phyloP scores from a whole-genome alignment of 2,888 invertebrate species.

The Polyommatus icarus region DNA sequence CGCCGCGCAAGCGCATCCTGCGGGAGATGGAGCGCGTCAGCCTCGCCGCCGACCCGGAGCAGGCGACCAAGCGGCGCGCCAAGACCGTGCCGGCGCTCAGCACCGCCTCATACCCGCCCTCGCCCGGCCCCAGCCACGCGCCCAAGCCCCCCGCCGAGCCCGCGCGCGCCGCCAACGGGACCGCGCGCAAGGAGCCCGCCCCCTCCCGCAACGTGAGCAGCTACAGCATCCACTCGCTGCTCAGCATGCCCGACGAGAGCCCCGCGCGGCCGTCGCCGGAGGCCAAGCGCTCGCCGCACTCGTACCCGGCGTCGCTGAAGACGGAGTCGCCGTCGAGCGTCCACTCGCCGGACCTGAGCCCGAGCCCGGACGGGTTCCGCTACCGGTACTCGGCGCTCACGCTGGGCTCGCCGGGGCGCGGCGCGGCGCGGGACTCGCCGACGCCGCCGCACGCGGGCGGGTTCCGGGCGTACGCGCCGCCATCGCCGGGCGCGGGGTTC shows the following conservation, averaged over 20 bases:
- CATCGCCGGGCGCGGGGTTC: conserved; percentile 49
- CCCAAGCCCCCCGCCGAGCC: conserved; percentile 52
- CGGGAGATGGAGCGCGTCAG: conserved; percentile 90
- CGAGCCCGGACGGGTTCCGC: conserved; percentile 68
- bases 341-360: conserved; percentile 68
- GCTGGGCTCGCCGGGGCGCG: conserved; percentile 60
- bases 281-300: conserved; percentile 64
- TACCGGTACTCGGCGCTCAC: conserved; percentile 62
- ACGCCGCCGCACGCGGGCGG: conserved; percentile 55
- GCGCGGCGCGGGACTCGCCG: conserved; percentile 59
- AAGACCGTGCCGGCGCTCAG: conserved; percentile 69
- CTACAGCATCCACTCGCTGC: conserved; percentile 91
- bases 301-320: conserved; percentile 56
- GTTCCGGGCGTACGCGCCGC: conserved; percentile 47
- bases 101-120: conserved; percentile 54
- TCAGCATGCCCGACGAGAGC: conserved; percentile 83
- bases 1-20: conserved; percentile 90
- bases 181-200: conserved; percentile 55
- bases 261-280: conserved; percentile 61
- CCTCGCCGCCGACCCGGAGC: conserved; percentile 77
- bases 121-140: conserved; percentile 54
- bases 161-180: conserved; percentile 54
- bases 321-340: conserved; percentile 68
- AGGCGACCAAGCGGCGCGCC: conserved; percentile 82
- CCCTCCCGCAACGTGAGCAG: conserved; percentile 82